Evolutionary conservation across 2,888 invertebrate genomes (phyloP).

Genomic region (Sarcophaga variegata): DNA sequence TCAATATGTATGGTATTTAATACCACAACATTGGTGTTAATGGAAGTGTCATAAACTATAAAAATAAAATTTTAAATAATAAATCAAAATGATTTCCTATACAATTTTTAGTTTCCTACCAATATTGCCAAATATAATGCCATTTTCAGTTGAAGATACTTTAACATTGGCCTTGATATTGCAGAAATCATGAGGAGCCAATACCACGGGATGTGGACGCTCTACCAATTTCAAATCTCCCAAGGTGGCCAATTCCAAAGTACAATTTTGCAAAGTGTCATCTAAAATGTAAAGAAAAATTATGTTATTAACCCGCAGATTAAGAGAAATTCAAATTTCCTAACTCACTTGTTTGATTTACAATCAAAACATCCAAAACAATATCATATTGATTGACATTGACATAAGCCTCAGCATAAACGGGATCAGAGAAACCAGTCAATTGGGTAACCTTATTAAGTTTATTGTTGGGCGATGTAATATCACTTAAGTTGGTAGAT

Average conservation of each 20-base stretch:
- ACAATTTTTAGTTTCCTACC: slow-evolving; percentile 83
- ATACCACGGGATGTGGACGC: slow-evolving; percentile 96
- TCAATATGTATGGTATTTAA: slow-evolving; percentile 99
- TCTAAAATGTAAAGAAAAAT: slow-evolving; percentile 79
- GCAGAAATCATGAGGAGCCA: slow-evolving; percentile 98
- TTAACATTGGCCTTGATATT: slow-evolving; percentile 99
- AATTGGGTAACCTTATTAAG: slow-evolving; percentile 94
- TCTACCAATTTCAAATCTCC: slow-evolving; percentile 99
- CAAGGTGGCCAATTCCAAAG: slow-evolving; percentile 97
- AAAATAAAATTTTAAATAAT: neutral
- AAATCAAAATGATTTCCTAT: neutral
- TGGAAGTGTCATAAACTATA: slow-evolving; percentile 95
- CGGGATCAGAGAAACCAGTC: slow-evolving; percentile 99
- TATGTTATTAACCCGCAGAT: neutral
- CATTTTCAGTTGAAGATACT: slow-evolving; percentile 99
- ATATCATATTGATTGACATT: slow-evolving; percentile 99
- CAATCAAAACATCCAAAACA: slow-evolving; percentile 97
- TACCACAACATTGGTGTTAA: slow-evolving; percentile 93
- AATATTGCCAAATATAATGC: slow-evolving; percentile 99
- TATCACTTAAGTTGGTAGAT: slow-evolving; percentile 81
- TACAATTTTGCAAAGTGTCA: slow-evolving; percentile 98
- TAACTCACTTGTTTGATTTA: slow-evolving; percentile 94
- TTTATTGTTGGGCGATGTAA: slow-evolving; percentile 84
- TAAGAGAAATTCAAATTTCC: neutral
- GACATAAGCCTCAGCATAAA: slow-evolving; percentile 99